A percentile compares a stretch with the other conserved stretches of the same genome.
Conservation (phyloP, 35 echinoderm and acorn worm species). For the Ptychodera flava region DNA sequence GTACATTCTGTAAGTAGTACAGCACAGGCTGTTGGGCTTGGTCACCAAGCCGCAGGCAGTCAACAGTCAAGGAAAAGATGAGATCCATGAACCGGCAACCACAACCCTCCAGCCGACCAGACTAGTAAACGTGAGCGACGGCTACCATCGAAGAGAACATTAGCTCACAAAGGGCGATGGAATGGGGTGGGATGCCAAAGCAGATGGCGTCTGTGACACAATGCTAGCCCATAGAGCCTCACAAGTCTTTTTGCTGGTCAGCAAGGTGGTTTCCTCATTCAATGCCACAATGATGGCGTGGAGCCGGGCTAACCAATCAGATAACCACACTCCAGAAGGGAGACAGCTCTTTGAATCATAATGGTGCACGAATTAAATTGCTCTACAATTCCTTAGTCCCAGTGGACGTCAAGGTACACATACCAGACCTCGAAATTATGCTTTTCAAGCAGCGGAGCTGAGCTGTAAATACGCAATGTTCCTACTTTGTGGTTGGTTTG, state of each 20-base stretch:
- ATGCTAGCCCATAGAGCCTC: background rate
- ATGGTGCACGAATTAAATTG: background rate
- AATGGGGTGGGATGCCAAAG: too few species aligned
- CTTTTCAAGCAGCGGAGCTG: background rate
- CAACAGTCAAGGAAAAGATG: too few species aligned
- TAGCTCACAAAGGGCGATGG: too few species aligned
- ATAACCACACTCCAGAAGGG: background rate
- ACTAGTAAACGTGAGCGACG: too few species aligned
- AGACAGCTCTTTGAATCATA: background rate
- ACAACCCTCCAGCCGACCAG: too few species aligned
- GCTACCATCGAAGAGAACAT: too few species aligned
- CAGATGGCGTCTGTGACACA: background rate
- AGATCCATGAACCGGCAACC: too few species aligned
- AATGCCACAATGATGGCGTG: background rate
- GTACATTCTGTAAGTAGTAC: too few species aligned
- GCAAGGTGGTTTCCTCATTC: background rate
- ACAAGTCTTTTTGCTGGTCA: background rate
- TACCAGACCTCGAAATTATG: background rate
- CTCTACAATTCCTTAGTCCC: background rate
- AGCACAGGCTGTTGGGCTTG: too few species aligned
- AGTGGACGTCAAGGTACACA: background rate
- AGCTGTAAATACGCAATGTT: too few species aligned
- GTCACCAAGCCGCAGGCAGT: too few species aligned
- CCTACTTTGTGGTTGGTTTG: too few species aligned
- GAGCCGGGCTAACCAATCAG: background rate